phyloP scores from a whole-genome alignment of 1,140 invertebrate genomes.

The Drosophila orosa region DNA sequence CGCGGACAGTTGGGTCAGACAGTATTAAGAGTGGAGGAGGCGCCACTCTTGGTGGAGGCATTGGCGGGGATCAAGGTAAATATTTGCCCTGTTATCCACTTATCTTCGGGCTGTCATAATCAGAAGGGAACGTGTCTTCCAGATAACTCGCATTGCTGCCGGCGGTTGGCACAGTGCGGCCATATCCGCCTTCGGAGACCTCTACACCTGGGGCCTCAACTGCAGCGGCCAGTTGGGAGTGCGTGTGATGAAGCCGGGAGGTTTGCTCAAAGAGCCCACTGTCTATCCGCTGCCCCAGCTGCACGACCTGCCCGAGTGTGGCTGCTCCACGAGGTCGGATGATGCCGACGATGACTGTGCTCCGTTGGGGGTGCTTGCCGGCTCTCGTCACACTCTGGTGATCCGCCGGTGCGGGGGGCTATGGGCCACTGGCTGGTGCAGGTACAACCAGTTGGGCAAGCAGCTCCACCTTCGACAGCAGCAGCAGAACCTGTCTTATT shows the following conservation, averaged over 20 bases:
- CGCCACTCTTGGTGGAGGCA: conserved; percentile 88
- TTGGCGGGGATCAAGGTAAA: conserved; percentile 88
- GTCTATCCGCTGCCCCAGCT: conserved; percentile 77
- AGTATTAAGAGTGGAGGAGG: conserved; percentile 87
- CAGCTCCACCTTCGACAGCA: conserved; percentile 7
- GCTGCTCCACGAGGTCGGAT: conserved; percentile 83
- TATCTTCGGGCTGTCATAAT: conserved; percentile 30
- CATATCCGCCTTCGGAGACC: conserved; percentile 90
- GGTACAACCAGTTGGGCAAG: conserved; percentile 89
- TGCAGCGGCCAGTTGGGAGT: conserved; percentile 93
- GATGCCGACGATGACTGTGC: conserved; percentile 54
- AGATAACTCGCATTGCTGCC: conserved; percentile 88
- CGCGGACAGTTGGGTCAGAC: conserved; percentile 94
- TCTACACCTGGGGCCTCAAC: conserved; percentile 97
- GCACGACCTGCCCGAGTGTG: conserved; percentile 72
- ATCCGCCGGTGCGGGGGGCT: conserved; percentile 87
- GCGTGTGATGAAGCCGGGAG: conserved; percentile 78
- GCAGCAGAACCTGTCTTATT: conserved; percentile 27
- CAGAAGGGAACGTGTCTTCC: conserved; percentile 12
- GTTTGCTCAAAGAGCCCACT: conserved; percentile 61
- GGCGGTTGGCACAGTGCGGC: conserved; percentile 94
- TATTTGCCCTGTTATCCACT: neutral
- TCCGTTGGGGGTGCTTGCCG: conserved; percentile 87
- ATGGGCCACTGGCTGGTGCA: conserved; percentile 90
- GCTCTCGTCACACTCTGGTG: conserved; percentile 88